Conservation (phyloP, 2,113 vertebrate genomes). For the Hoplias malabaricus region DNA sequence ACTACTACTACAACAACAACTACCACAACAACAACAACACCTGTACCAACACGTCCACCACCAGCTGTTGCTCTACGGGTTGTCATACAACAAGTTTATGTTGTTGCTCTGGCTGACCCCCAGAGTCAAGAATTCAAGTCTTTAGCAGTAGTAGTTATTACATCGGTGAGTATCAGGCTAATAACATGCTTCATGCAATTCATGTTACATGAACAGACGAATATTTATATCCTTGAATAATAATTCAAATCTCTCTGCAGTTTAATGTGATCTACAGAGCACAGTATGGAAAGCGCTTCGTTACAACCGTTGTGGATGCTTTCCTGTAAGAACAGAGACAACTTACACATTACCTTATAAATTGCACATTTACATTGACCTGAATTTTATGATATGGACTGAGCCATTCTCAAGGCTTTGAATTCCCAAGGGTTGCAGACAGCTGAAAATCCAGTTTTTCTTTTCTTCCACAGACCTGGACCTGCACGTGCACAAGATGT, state of each 20-base stretch:
- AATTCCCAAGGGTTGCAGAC: too few species aligned
- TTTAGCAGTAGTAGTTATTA: background rate
- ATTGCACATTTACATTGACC: too few species aligned
- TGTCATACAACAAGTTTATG: background rate
- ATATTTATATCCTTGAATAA: too few species aligned
- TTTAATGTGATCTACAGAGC: background rate
- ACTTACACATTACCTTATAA: too few species aligned
- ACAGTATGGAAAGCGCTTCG: constrained; percentile 5
- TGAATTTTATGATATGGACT: too few species aligned
- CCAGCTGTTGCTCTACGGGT: background rate
- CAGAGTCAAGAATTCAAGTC: background rate
- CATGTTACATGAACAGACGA: too few species aligned
- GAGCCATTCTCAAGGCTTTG: too few species aligned
- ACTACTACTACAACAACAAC: background rate
- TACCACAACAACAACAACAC: background rate
- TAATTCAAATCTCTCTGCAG: constrained; percentile 11
- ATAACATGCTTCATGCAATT: background rate
- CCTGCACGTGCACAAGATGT: background rate
- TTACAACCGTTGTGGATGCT: background rate
- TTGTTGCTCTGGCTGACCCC: background rate
- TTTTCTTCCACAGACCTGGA: background rate
- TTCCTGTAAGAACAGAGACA: constrained; percentile 38
- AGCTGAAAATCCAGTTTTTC: background rate
- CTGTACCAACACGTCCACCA: background rate
- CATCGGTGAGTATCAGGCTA: background rate